Evolutionary conservation across 2,113 vertebrate species (phyloP).

Genomic region (Ammodramus savannarum): DNA sequence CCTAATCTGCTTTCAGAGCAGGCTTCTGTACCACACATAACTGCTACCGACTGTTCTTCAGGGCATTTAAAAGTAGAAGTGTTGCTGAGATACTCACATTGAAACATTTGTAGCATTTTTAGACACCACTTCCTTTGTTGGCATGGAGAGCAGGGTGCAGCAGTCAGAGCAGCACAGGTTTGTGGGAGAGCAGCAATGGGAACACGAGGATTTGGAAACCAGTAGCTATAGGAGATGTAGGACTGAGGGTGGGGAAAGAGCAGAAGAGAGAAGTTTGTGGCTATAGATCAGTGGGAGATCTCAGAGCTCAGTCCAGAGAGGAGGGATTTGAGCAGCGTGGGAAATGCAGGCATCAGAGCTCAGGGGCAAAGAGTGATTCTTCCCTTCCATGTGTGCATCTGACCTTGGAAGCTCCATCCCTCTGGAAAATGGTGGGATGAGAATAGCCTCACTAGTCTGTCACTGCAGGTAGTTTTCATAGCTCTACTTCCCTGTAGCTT

Average conservation of each 20-base stretch:
- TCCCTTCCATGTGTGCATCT: background rate
- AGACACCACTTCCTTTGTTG: background rate
- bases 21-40: background rate
- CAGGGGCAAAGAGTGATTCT: background rate
- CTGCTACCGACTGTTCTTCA: background rate
- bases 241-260: background rate
- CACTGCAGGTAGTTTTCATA: background rate
- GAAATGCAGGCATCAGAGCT: background rate
- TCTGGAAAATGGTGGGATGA: background rate
- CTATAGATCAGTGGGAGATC: background rate
- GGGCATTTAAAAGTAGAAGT: background rate
- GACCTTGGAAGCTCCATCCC: background rate
- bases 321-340: background rate
- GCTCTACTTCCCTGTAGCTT: background rate
- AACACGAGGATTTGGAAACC: background rate
- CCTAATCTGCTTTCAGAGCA: background rate
- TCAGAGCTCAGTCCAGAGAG: background rate
- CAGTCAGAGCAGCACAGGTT: background rate
- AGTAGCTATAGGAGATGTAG: background rate
- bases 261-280: background rate
- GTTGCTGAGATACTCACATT: background rate
- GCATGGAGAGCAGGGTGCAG: background rate
- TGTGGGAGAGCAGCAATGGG: background rate
- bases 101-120: background rate
- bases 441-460: background rate